Conservation (phyloP, 2,113 vertebrate genomes). For the Lampris incognitus region DNA sequence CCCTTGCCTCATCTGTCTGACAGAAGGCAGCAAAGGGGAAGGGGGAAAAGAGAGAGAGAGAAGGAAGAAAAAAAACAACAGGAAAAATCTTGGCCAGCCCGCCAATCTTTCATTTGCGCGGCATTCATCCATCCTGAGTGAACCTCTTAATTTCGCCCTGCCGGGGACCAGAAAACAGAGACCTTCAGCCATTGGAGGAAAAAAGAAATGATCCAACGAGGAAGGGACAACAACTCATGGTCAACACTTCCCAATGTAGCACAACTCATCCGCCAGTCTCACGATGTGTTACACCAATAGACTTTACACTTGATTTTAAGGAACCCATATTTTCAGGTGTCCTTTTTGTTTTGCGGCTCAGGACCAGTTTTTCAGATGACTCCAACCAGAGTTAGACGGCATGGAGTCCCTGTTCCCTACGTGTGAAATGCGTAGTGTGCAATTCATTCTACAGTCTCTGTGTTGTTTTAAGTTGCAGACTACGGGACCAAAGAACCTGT, state of each 20-base stretch:
- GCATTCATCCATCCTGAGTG: constrained; percentile 80
- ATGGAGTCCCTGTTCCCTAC: too few relatives aligned
- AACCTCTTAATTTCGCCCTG: constrained; percentile 85
- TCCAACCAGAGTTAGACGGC: background rate
- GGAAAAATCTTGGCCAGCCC: constrained; percentile 70
- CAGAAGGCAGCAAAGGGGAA: constrained; percentile 66
- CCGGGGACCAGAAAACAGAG: constrained; percentile 78
- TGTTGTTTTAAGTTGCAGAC: too few relatives aligned
- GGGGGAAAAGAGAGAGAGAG: constrained; percentile 37
- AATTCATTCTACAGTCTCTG: too few relatives aligned
- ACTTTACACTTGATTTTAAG: constrained; percentile 23
- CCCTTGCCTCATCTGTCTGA: constrained; percentile 78
- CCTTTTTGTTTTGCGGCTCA: background rate
- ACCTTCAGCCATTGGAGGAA: constrained; percentile 78
- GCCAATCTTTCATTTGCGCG: constrained; percentile 81
- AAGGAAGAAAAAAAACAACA: background rate
- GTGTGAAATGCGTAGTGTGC: too few relatives aligned
- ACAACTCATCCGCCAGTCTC: constrained; percentile 41
- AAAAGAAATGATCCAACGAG: constrained; percentile 81
- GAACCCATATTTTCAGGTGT: background rate
- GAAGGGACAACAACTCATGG: constrained; percentile 80
- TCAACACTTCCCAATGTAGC: constrained; percentile 39
- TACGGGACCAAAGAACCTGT: too few relatives aligned
- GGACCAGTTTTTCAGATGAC: constrained; percentile 2
- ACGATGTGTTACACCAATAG: constrained; percentile 31